phyloP scores from a whole-genome alignment of 2,797 vertebrate species.

The Ispidina lecontei region DNA sequence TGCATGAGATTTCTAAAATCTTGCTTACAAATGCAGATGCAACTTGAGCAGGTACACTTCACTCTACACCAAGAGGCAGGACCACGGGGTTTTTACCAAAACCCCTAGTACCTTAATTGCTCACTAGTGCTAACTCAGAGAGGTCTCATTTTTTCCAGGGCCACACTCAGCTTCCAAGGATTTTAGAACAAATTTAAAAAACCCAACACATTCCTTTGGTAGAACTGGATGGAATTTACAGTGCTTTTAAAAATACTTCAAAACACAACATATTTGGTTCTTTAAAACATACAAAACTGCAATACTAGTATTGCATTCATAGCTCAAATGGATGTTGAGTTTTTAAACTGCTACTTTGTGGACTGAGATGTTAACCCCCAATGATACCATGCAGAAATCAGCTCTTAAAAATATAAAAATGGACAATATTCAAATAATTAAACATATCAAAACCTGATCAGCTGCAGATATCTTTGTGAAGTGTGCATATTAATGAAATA shows the following conservation, averaged over 20 bases:
- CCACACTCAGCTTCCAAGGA: not conserved
- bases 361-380: conserved; percentile 11
- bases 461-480: not conserved
- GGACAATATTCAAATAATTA: not conserved
- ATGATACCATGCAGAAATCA: not conserved
- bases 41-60: not conserved
- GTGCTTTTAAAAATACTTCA: not conserved
- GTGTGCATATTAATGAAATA: not conserved
- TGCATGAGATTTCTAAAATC: not conserved
- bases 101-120: not conserved
- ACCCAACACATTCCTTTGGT: not conserved
- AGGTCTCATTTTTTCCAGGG: not conserved
- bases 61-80: not conserved
- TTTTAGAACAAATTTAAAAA: not conserved
- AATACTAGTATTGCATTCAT: not conserved
- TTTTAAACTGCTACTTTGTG: not conserved
- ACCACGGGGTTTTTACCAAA: not conserved
- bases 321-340: not conserved
- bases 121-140: not conserved
- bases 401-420: not conserved
- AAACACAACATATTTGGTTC: not conserved
- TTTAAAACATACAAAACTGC: not conserved
- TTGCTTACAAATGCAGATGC: not conserved
- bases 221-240: not conserved
- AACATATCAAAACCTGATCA: not conserved